Evolutionary conservation across 2,113 vertebrate species (phyloP).

Genomic region (Geococcyx californianus): DNA sequence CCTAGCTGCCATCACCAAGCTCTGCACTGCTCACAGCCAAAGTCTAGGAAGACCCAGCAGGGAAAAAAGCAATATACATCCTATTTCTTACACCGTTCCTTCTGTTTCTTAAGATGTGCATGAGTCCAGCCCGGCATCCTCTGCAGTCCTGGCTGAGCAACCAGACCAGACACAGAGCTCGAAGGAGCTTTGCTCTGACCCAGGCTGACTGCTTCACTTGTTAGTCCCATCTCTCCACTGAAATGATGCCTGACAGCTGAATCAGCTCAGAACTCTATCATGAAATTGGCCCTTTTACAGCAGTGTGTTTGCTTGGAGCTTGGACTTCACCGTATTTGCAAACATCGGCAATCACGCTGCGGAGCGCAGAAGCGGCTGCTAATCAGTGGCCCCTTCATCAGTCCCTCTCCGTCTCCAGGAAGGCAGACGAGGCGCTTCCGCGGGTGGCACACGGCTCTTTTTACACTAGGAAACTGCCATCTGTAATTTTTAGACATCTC

Average conservation of each 20-base stretch:
- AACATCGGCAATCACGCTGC: background rate
- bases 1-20: background rate
- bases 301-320: background rate
- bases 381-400: fast-evolving
- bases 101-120: fast-evolving
- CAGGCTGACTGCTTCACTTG: background rate
- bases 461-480: background rate
- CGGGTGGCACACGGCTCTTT: background rate
- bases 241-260: background rate
- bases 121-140: background rate
- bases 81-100: background rate
- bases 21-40: fast-evolving
- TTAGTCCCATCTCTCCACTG: background rate
- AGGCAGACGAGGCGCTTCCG: background rate
- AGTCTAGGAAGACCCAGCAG: background rate
- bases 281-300: background rate
- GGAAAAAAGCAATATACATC: background rate
- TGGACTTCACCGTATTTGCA: background rate
- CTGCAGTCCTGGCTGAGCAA: background rate
- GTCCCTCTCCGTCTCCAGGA: background rate
- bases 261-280: background rate
- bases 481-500: background rate
- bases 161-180: fast-evolving
- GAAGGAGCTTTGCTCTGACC: background rate
- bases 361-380: fast-evolving